Conservation (phyloP, 2,113 vertebrate genomes). For the Podarcis muralis region DNA sequence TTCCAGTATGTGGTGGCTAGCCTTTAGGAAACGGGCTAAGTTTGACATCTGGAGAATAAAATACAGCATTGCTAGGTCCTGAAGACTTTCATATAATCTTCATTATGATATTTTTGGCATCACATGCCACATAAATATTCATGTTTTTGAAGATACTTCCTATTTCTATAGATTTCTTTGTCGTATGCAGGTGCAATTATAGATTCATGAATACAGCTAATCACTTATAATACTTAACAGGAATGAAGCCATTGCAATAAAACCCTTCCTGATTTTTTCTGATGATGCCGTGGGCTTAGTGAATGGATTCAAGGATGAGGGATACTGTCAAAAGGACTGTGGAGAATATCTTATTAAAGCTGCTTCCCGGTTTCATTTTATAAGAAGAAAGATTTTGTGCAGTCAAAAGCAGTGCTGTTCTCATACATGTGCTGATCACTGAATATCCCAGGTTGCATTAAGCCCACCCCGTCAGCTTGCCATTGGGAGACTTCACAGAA, state of each 20-base stretch:
- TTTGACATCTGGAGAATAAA: constrained; percentile 57
- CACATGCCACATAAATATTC: constrained; percentile 56
- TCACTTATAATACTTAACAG: constrained; percentile 29
- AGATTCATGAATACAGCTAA: constrained; percentile 57
- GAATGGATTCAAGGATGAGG: constrained; percentile 37
- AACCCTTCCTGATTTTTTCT: constrained; percentile 41
- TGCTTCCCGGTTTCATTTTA: background rate
- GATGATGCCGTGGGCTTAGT: constrained; percentile 4
- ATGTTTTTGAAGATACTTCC: constrained; percentile 55
- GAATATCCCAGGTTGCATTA: background rate
- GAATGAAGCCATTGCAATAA: constrained; percentile 25
- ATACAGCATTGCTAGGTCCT: constrained; percentile 29
- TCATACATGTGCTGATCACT: background rate
- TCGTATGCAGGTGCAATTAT: constrained; percentile 65
- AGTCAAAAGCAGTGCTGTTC: background rate
- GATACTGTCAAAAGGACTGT: constrained; percentile 21
- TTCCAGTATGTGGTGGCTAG: constrained; percentile 3
- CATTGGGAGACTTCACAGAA: background rate
- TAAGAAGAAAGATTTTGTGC: background rate
- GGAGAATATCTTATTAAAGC: constrained; percentile 4
- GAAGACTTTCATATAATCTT: constrained; percentile 60
- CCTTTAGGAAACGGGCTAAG: constrained; percentile 37
- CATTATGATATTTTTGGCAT: constrained; percentile 67
- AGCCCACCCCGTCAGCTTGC: background rate
- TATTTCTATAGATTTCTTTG: constrained; percentile 67